Conservation (phyloP, 2,888 invertebrate genomes). For the Morpho deidamia region DNA sequence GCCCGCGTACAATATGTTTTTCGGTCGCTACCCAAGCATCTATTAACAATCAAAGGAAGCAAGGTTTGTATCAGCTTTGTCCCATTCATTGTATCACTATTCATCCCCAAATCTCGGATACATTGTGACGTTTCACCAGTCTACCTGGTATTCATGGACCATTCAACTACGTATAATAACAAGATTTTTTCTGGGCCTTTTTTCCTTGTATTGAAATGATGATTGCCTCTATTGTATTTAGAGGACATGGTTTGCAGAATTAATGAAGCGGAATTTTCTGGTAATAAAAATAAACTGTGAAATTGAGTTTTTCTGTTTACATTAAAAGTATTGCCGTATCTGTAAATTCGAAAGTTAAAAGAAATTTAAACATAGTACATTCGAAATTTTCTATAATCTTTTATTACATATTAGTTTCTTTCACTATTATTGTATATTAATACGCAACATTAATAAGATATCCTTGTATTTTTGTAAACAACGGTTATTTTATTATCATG, state of each 20-base stretch:
- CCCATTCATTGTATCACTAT: slow-evolving; percentile 35
- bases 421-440: too few species aligned
- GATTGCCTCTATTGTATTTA: slow-evolving; percentile 13
- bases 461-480: too few species aligned
- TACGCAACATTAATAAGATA: too few species aligned
- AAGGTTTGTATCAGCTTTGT: slow-evolving; percentile 39
- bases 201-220: slow-evolving; percentile 3
- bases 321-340: too few species aligned
- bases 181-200: slow-evolving; percentile 28
- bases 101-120: slow-evolving; percentile 27
- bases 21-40: background rate
- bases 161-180: slow-evolving; percentile 11
- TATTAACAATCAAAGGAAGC: slow-evolving; percentile 15
- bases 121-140: slow-evolving; percentile 34
- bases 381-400: too few species aligned
- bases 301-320: too few species aligned
- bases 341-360: too few species aligned
- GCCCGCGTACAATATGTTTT: too few species aligned
- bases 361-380: too few species aligned
- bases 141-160: slow-evolving; percentile 49
- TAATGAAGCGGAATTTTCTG: background rate
- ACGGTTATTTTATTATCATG: too few species aligned
- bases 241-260: background rate
- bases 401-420: too few species aligned
- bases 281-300: too few species aligned